phyloP scores from a whole-genome alignment of 1,140 invertebrate genomes.

The Drosophila littoralis region DNA sequence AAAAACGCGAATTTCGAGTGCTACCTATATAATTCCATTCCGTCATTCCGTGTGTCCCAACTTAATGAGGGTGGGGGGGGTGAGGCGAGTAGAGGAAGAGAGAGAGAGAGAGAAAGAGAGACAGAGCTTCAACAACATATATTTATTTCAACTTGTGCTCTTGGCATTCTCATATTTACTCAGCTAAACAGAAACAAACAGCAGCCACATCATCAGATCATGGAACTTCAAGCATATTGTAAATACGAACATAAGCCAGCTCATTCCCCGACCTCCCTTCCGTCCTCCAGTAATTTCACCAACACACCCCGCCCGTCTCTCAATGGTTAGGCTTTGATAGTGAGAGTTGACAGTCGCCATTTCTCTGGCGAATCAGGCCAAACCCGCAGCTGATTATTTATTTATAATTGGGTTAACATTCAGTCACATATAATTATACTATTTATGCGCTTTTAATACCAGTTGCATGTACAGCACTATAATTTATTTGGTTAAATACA shows the following conservation, averaged over 20 bases:
- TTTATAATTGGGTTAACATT: conserved; percentile 31
- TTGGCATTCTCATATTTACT: conserved; percentile 41
- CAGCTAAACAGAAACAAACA: background rate
- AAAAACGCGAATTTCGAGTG: conserved; percentile 7
- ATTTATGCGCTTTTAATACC: conserved; percentile 61
- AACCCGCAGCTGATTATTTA: background rate
- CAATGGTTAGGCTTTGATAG: no score
- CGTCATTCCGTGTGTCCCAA: conserved; percentile 22
- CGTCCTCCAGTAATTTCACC: no score
- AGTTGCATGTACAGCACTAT: conserved; percentile 75
- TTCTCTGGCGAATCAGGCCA: background rate
- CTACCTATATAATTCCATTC: conserved; percentile 6
- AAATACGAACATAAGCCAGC: conserved; percentile 28
- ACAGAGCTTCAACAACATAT: no score
- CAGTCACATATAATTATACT: conserved; percentile 42
- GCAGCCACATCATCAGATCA: background rate
- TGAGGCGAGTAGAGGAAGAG: no score
- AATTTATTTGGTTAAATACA: conserved; percentile 57
- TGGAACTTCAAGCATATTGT: conserved; percentile 29
- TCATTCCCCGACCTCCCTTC: background rate
- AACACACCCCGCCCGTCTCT: no score
- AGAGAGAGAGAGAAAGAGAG: no score
- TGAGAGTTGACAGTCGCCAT: conserved; percentile 13
- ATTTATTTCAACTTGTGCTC: background rate
- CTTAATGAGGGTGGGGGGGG: background rate